Base-by-base conservation (phyloP, 92 coral and sea anemone species). In the Galaxea fascicularis region DNA sequence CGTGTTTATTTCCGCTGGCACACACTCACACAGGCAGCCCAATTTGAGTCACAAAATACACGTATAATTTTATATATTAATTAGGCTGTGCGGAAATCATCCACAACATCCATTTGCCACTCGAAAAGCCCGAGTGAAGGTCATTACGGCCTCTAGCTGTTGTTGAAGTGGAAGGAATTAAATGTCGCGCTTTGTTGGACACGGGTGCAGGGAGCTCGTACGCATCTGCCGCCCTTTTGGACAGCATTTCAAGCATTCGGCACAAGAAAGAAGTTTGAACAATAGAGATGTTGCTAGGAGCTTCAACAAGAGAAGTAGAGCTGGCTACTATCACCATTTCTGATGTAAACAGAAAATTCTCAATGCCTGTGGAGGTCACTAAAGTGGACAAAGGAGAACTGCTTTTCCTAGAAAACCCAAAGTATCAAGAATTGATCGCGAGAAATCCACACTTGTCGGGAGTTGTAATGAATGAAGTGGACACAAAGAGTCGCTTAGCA, bases 281-380 rank as follows among this genome's bases (percentile, higher is more conserved):
- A 17, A 88, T 88, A 5, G 91, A 88, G 20, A 88, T 88, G 73
- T 60, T 81, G 78, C 60, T 74, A 8, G 87, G 91, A 35, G 44
- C 87, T n/a, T 76, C 82, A 39, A 65, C 91, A 13, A 82, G 64
- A 45, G 44, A 65, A 35, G 74, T 88, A 18, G 57, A 88, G 57
- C 82, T 75, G 29, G 58, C 71, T 10, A n/a, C 47, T 8, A 77
- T 81, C 39, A 53, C 27, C 47, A 67, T 79, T 64, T 18, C 71
- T 45, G 77, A 54, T 9, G 27, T 49, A 24, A 44, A 58, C 29
- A 25, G 59, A 26, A 80, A 54, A 12, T 86, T 86, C 51, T 69
- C 51, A 10, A 35, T 79, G 66, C 65, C 71, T 28, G 77, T 71
- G 6, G 81, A 86, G 24, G 67, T 79, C 51, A 45, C 51, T 45